These are phyloP conservation scores for Hexactinellida sp. DNA, from an alignment of 37 sponge, comb jelly and placozoan species.

Conservation along the genomic window DNA sequence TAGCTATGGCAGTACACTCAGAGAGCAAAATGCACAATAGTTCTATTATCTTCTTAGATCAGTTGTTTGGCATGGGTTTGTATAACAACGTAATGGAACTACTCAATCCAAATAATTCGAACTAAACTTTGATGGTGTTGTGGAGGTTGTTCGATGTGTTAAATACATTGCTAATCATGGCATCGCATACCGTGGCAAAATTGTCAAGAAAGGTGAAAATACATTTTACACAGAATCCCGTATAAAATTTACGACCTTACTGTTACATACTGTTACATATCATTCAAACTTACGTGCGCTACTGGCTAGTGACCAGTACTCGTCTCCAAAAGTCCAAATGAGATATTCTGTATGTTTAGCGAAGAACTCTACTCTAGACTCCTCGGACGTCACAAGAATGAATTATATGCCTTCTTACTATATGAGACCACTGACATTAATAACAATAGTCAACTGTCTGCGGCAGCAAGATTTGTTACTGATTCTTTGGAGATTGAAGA, in stretches of 20 bases:
- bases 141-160: neutral
- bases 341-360: neutral
- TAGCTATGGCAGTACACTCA: neutral
- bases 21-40: neutral
- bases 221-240: neutral
- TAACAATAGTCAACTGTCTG: neutral
- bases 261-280: neutral
- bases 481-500: neutral
- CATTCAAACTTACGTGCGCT: neutral
- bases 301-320: neutral
- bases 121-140: neutral
- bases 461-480: neutral
- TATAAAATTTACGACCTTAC: neutral
- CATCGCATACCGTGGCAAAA: neutral
- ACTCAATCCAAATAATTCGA: neutral
- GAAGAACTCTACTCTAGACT: no score
- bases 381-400: no score
- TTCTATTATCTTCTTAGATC: neutral
- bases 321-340: neutral
- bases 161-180: neutral
- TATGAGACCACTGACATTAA: neutral
- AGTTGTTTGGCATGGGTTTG: neutral
- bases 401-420: neutral
- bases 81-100: neutral
- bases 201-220: neutral